These are phyloP conservation scores for Eupithecia abbreviata DNA, from an alignment of 2,888 invertebrate species.

Conservation along the genomic window DNA sequence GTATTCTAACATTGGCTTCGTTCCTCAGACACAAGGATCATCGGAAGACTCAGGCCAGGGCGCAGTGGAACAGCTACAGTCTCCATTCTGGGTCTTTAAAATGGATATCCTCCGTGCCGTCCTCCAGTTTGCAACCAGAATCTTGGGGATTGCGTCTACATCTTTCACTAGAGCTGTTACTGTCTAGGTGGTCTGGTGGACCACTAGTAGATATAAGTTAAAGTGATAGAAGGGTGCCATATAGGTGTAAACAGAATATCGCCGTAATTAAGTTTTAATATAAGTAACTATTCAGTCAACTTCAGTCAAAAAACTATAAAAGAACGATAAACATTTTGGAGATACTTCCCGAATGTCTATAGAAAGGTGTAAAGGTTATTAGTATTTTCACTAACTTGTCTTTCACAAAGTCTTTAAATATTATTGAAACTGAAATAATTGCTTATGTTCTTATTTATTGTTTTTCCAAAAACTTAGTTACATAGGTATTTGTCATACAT, in stretches of 20 bases:
- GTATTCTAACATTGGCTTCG: background rate
- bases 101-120: constrained; percentile 68
- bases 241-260: background rate
- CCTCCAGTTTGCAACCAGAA: constrained; percentile 65
- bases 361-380: background rate
- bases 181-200: constrained; percentile 21
- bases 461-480: background rate
- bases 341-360: background rate
- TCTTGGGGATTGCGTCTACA: constrained; percentile 67
- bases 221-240: background rate
- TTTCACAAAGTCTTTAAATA: background rate
- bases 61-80: constrained; percentile 39
- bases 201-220: background rate
- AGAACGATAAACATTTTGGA: background rate
- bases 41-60: constrained; percentile 6
- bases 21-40: background rate
- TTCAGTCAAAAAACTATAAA: background rate
- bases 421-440: background rate
- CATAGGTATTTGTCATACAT: background rate
- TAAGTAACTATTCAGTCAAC: background rate
- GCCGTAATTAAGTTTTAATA: background rate
- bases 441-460: background rate
- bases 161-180: constrained; percentile 51
- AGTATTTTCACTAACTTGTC: background rate
- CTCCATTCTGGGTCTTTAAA: constrained; percentile 68